Conservation (phyloP, 1,140 invertebrate genomes). For the Dendroctonus ponderosae region DNA sequence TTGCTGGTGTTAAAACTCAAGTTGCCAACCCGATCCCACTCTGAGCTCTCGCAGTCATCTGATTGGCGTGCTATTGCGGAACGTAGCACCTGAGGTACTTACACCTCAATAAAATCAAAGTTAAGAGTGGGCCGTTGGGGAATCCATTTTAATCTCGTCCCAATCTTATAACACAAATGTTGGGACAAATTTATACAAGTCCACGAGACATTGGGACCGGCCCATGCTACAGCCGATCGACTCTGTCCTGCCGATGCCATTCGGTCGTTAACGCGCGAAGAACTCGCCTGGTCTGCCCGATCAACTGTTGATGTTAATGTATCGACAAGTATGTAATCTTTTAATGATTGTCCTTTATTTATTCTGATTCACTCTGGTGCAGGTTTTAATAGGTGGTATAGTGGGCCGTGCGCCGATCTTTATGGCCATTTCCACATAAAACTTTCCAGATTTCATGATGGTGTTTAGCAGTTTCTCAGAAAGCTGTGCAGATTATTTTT, state of each 20-base stretch:
- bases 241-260: not conserved
- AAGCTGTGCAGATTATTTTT: no score
- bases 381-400: slow-evolving; percentile 45
- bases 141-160: slow-evolving; percentile 47
- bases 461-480: no score
- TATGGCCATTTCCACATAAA: slow-evolving; percentile 40
- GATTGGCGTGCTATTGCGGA: not conserved
- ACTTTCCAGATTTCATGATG: no score
- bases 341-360: slow-evolving; percentile 50
- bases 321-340: slow-evolving; percentile 50
- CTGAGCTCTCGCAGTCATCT: not conserved
- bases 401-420: slow-evolving; percentile 40
- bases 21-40: no score
- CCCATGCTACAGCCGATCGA: slow-evolving; percentile 40
- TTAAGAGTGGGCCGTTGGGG: slow-evolving; percentile 45
- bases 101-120: slow-evolving; percentile 44
- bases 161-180: slow-evolving; percentile 45
- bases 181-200: slow-evolving; percentile 50
- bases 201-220: slow-evolving; percentile 44
- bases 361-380: slow-evolving; percentile 40
- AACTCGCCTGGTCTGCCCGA: slow-evolving; percentile 34
- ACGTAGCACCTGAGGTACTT: slow-evolving; percentile 16
- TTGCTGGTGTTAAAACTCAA: no score
- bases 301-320: slow-evolving; percentile 48
- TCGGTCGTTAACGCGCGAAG: not conserved